Evolutionary conservation across 64 coral and sea anemone species (phyloP), one percentile per base, ranked within the genome.

Genomic region (Catalaphyllia jardinei): DNA sequence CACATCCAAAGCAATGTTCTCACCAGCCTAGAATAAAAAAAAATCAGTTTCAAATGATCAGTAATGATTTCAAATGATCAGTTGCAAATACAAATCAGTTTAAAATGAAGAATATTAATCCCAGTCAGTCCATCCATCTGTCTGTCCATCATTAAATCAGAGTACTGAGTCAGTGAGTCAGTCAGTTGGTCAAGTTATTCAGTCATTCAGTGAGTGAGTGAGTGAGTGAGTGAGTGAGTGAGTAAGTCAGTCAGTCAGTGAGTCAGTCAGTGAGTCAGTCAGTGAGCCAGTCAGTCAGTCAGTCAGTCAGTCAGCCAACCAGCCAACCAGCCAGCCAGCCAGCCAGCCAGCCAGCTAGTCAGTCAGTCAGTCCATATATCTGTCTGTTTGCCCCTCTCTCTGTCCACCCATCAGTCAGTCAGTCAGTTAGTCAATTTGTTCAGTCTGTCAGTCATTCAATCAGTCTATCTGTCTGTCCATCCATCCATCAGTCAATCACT

Each of bases 11-110:
- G 59, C 59, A 63, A 94, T 94, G 0, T 52, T 79, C 9, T 77
- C 62, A 78, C 92, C 92, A 72, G 87, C 79, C 92, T 94, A 24
- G 42, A 79, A 9, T 78, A 29, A 74, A 20, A n/a, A n/a, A n/a
- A n/a, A n/a, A n/a, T n/a, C n/a, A n/a, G n/a, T n/a, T n/a, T n/a
- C n/a, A n/a, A n/a, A n/a, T n/a, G n/a, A n/a, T n/a, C n/a, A n/a
- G n/a, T n/a, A n/a, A n/a, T n/a, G n/a, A n/a, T n/a, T n/a, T n/a
- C n/a, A n/a, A n/a, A n/a, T n/a, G n/a, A n/a, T n/a, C n/a, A n/a
- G n/a, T n/a, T n/a, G n/a, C n/a, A n/a, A n/a, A n/a, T n/a, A n/a
- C n/a, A n/a, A n/a, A n/a, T n/a, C n/a, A 46, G 42, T 46, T 46
- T 46, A 0, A 46, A 46, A 46, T 46, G 7, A 46, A 46, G 6